phyloP scores from a whole-genome alignment of 1,140 invertebrate genomes.

The Dolichoris vasculosae region DNA sequence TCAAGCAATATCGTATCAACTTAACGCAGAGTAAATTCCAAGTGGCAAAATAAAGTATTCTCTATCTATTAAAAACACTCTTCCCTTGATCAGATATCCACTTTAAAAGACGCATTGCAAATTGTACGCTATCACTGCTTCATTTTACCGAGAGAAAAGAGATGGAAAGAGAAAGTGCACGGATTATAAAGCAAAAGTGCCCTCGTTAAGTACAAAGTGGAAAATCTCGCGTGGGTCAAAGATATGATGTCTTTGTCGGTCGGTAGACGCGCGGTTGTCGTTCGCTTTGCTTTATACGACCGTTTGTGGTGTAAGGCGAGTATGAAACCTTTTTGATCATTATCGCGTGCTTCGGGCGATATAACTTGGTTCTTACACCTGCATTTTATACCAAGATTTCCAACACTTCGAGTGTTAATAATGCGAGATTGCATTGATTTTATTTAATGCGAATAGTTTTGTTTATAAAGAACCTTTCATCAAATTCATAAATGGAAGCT shows the following conservation, averaged over 20 bases:
- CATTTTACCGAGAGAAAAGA: neutral
- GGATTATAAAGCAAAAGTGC: constrained; percentile 15
- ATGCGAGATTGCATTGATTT: neutral
- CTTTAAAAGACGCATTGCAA: neutral
- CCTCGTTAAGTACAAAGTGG: neutral
- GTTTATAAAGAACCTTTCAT: no score
- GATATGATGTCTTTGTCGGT: neutral
- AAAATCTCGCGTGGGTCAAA: neutral
- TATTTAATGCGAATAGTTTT: no score
- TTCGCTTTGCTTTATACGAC: neutral
- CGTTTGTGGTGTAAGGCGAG: neutral
- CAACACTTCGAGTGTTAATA: neutral
- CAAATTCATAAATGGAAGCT: no score
- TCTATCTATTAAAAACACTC: neutral
- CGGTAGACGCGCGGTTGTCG: neutral
- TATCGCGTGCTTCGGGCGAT: neutral
- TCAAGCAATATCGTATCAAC: neutral
- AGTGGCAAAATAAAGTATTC: neutral
- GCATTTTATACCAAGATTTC: neutral
- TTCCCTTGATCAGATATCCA: neutral
- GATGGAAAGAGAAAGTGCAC: neutral
- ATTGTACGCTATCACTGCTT: neutral
- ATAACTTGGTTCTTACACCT: neutral
- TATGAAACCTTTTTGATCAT: neutral
- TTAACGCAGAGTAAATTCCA: neutral